Base-by-base conservation (phyloP, 1,140 invertebrate species). In the Hydropsyche tenuis region DNA sequence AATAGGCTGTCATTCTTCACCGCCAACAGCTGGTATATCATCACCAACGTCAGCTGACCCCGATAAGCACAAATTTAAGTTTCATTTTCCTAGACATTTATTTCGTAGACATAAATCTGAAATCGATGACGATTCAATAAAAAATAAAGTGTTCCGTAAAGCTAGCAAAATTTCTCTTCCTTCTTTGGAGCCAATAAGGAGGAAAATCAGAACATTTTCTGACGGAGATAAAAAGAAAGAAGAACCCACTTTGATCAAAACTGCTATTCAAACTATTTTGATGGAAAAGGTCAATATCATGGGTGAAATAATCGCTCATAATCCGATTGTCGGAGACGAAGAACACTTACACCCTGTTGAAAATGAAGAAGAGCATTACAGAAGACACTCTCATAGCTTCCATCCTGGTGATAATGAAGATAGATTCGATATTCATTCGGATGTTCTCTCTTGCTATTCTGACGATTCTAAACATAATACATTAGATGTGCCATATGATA, bases 191-290 rank as follows among this genome's bases (percentile, higher is more conserved):
- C 66, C 69, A 69, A 73, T 66, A 48, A 75, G 27, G 53, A 77
- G 43, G 70, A 72, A 22, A 60, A n/a, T 73, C 69, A 80, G 81
- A 46, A 79, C 80, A 30, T 82, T 81, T 0, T 80, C 78, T 23
- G 78, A 75, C 37, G 75, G 78, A 25, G 48, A 78, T 25, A 79
- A 76, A 72, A 80, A 82, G 45, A 81, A 84, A 30, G 76, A 79
- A 64, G 76, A 81, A 64, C 79, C 81, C 6, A 81, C 82, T 9
- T 76, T 86, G 51, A 75, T 86, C 43, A 82, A 82, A 18, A 86
- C 84, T 25, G 85, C 86, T 18, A 85, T 86, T 80, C 82, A 86
- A 76, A 86, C 85, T 37, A 86, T 86, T 45, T 78, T 86, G 14
- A 81, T 87, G 48, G 85, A 86, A 65, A 85, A 82, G 79, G 83